Conservation (phyloP, 2,113 vertebrate species). For the Rana temporaria region DNA sequence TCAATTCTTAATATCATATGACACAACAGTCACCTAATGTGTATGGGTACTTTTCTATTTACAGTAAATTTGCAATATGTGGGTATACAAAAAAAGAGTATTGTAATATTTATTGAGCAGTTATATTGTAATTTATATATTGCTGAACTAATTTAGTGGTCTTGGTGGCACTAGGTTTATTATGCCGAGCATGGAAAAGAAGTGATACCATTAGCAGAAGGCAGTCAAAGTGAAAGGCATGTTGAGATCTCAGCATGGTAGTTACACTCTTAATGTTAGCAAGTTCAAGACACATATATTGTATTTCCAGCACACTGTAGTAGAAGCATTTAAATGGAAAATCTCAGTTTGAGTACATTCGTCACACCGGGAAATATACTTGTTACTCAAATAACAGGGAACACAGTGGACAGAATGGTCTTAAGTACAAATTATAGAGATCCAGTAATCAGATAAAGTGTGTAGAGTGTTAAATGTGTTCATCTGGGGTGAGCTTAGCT, state of each 20-base stretch:
- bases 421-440: conserved; percentile 29
- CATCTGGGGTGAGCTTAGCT: background rate
- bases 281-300: conserved; percentile 5
- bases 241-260: conserved; percentile 18
- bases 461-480: background rate
- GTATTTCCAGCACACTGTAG: conserved; percentile 14
- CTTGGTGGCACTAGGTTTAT: background rate
- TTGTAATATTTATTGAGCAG: no score
- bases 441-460: background rate
- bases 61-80: no score
- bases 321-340: conserved; percentile 3
- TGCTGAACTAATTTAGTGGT: background rate
- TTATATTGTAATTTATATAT: background rate
- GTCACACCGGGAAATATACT: conserved; percentile 38
- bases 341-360: conserved; percentile 53
- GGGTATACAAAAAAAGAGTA: no score
- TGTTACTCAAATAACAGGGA: conserved; percentile 41
- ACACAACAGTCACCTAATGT: no score
- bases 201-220: background rate
- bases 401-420: background rate
- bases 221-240: background rate
- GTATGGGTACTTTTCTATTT: no score
- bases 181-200: background rate
- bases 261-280: conserved; percentile 10
- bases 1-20: no score